Evolutionary conservation across 2,888 invertebrate genomes (phyloP).

Genomic region (Hyposoter didymator): DNA sequence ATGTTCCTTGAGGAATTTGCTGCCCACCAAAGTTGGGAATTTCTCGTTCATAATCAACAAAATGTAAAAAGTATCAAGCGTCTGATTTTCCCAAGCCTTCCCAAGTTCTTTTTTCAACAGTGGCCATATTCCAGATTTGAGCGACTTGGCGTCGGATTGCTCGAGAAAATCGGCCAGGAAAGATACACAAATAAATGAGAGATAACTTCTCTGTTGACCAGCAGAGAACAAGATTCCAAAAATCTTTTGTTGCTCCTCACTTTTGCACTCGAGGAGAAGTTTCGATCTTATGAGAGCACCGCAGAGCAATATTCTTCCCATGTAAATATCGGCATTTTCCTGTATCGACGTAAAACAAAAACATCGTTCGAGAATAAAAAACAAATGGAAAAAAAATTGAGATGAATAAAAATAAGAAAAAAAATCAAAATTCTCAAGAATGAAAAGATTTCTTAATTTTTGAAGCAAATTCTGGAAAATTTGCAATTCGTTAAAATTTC

Average conservation of each 20-base stretch:
- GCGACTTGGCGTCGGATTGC: constrained; percentile 85
- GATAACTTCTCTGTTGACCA: constrained; percentile 87
- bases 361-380: constrained; percentile 50
- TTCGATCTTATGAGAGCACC: constrained; percentile 89
- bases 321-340: constrained; percentile 91
- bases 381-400: constrained; percentile 10
- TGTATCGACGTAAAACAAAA: constrained; percentile 79
- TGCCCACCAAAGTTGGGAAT: constrained; percentile 85
- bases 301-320: constrained; percentile 90
- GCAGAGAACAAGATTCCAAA: constrained; percentile 85
- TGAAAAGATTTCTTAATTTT: neutral
- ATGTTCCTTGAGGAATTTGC: constrained; percentile 85
- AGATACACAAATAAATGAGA: constrained; percentile 86
- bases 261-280: constrained; percentile 85
- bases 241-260: constrained; percentile 85
- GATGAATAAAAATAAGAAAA: constrained; percentile 1
- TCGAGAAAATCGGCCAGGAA: constrained; percentile 88
- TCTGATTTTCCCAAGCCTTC: constrained; percentile 88
- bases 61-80: constrained; percentile 88
- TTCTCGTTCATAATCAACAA: constrained; percentile 85
- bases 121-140: constrained; percentile 87
- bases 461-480: constrained; percentile 8
- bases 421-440: neutral
- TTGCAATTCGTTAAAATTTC: neutral
- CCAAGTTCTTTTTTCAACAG: constrained; percentile 87